These are phyloP conservation scores for Brachyhypopomus gauderio DNA, from an alignment of 2,113 vertebrate genomes.

Conservation along the genomic window DNA sequence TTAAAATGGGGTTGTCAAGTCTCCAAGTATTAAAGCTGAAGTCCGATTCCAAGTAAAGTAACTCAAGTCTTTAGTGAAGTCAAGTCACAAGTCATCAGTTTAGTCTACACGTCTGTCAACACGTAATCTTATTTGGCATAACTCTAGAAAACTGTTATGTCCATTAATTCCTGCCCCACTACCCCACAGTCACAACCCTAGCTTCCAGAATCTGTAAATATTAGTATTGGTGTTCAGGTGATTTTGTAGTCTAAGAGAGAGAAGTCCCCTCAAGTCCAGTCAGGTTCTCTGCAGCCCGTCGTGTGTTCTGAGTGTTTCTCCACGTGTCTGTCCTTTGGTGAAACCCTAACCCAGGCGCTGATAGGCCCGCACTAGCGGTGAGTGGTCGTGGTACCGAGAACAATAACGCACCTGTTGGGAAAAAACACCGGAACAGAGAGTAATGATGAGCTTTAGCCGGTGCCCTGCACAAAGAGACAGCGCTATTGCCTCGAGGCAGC, in stretches of 20 bases:
- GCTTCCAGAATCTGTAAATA: background rate
- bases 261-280: no score
- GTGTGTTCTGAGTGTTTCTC: background rate
- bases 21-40: no score
- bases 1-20: no score
- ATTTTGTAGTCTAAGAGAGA: background rate
- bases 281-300: no score
- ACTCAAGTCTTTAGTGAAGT: no score
- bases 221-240: background rate
- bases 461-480: constrained; percentile 59
- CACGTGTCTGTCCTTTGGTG: background rate
- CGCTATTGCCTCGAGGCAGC: constrained; percentile 56
- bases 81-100: no score
- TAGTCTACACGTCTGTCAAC: no score
- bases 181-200: no score
- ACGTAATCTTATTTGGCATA: no score
- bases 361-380: constrained; percentile 34
- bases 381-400: constrained; percentile 59
- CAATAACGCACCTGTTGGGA: constrained; percentile 71
- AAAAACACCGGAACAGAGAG: constrained; percentile 24
- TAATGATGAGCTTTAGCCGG: constrained; percentile 51
- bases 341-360: constrained; percentile 17
- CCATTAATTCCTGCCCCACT: no score
- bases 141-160: no score
- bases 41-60: no score